Evolutionary conservation across 2,888 invertebrate species (phyloP).

Genomic region (Alitta virens): DNA sequence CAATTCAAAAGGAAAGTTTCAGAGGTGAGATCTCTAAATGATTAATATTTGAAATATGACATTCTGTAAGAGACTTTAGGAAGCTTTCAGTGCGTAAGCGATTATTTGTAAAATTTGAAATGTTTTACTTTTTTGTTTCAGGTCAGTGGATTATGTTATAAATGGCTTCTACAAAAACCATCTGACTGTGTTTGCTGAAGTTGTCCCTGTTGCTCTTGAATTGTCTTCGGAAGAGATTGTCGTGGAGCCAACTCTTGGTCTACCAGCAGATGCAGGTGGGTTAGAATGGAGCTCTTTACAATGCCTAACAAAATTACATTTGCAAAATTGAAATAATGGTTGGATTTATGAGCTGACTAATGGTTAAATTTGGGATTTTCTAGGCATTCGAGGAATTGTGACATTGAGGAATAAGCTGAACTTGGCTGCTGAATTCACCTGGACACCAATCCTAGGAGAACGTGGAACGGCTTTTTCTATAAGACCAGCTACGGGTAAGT

Average conservation of each 20-base stretch:
- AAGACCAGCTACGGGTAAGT: conserved; percentile 53
- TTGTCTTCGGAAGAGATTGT: conserved; percentile 46
- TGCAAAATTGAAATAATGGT: too few species aligned
- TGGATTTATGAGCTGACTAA: too few species aligned
- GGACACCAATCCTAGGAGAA: conserved; percentile 53
- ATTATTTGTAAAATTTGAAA: too few species aligned
- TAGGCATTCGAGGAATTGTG: conserved; percentile 49
- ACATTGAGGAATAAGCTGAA: conserved; percentile 53
- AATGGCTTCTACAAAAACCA: conserved; percentile 55
- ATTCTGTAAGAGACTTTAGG: too few species aligned
- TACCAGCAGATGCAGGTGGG: conserved; percentile 49
- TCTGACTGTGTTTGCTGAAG: conserved; percentile 54
- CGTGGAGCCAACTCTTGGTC: conserved; percentile 47
- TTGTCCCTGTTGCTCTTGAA: conserved; percentile 49
- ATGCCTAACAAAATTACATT: too few species aligned
- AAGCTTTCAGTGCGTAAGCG: too few species aligned
- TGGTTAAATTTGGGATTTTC: too few species aligned
- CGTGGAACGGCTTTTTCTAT: conserved; percentile 56
- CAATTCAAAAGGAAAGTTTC: conserved; percentile 50
- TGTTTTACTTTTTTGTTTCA: conserved; percentile 24
- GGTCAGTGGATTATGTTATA: conserved; percentile 54
- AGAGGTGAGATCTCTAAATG: conserved; percentile 45
- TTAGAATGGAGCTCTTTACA: background rate
- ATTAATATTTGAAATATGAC: too few species aligned
- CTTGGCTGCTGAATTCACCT: conserved; percentile 55